Base-by-base conservation (phyloP, 2,113 vertebrate species). In the Colaptes auratus region DNA sequence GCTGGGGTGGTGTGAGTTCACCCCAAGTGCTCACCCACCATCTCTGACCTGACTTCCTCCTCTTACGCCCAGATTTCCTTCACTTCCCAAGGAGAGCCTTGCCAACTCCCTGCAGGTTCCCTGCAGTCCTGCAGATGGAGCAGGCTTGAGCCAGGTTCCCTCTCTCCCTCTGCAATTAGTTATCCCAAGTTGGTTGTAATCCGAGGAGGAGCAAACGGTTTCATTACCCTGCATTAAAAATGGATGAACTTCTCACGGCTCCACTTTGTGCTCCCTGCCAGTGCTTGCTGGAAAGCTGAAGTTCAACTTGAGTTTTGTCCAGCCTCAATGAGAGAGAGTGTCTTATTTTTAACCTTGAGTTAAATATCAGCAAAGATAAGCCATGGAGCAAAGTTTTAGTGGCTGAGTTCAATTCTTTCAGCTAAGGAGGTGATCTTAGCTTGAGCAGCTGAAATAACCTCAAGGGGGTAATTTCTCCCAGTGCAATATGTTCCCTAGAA, bases 291-390 rank as follows among this genome's bases (percentile, higher is more conserved):
- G 33, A 92, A 91, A 56, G 55, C 46, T 73, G 39, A 76, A 72
- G 64, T 82, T 77, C 76, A 73, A 80, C 85, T 76, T 31, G 16
- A 86, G n/a, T 66, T 70, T 80, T 82, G 89, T 52, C 52, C 66
- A 90, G 66, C n/a, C 82, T 77, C 25, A 85, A 70, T 80, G 74
- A 73, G 79, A 73, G 50, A 46, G 8, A 56, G 16, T 55, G 28
- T 16, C 39, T 96, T 79, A 76, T 73, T 88, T 92, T 92, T 82
- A 85, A 95, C 65, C 75, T 82, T 93, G 86, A 88, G 50, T 83
- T 80, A 91, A 53, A 6, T 89, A 88, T 44, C 78, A 75, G 59
- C 78, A 67, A 86, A 84, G 67, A 65, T 36, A 87, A 89, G 75
- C 28, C 33, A 85, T 10, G 13, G 75, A 84, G 70, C 15, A 75